Base-by-base conservation (phyloP, 2,888 invertebrate species). In the Microctonus brassicae region DNA sequence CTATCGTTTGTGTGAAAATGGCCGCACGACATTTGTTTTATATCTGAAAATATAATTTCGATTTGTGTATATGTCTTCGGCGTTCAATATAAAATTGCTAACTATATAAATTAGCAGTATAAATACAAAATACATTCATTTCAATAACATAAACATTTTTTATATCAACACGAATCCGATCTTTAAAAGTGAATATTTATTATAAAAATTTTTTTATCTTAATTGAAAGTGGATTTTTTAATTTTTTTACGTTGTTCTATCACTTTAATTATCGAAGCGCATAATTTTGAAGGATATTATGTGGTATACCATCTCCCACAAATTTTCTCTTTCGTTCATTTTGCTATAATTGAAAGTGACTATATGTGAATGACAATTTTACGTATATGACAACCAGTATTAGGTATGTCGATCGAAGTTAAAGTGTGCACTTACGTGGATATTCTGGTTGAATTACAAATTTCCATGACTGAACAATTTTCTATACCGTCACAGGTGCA, bases 391-490 rank as follows among this genome's bases (percentile, higher is more conserved):
- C 69, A 55, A 70, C 55, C 58, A 34, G 61, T 60, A 64, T 74
- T 69, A 29, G 57, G 72, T 72, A 73, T 70, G 74, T 73, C 78
- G 77, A 78, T 78, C 76, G 78, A 77, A 78, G 76, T 75, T 76
- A 72, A 6, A 20, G 73, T 65, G 69, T 75, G 61, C 77, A 76
- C 75, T 79, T 79, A 79, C 78, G 78, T 79, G 77, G 78, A 78
- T 78, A 78, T 75, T 78, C 74, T 73, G 75, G 75, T 74, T 69
- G 75, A 76, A 75, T 69, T 75, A 71, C 75, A 77, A 77, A 77
- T 76, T 76, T 74, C 64, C 70, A 68, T 72, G 76, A 74, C 72
- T 72, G 71, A 75, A 55, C 73, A 70, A 69, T 67, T 70, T 73
- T 76, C 72, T 73, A 73, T 75, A 74, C 72, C 17, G n/a, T 22